phyloP scores from a whole-genome alignment of 2,888 invertebrate genomes.

The Plebejus melissa region DNA sequence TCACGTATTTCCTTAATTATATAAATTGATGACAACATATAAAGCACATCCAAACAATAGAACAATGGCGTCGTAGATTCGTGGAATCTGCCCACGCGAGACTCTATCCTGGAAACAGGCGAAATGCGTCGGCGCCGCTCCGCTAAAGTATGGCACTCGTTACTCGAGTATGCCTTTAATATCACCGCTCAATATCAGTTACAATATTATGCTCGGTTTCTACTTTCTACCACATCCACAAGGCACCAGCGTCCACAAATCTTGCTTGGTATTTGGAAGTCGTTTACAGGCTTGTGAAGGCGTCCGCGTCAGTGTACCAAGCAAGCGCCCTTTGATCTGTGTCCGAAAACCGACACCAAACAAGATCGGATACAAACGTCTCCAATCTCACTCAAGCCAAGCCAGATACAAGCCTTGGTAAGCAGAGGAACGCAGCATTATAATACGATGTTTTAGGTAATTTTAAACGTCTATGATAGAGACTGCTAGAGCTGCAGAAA shows the following conservation, averaged over 20 bases:
- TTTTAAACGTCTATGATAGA: background rate
- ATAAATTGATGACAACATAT: constrained; percentile 24
- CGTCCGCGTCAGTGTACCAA: too few relatives aligned
- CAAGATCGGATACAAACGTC: too few relatives aligned
- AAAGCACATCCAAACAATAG: constrained; percentile 32
- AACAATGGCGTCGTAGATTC: constrained; percentile 34
- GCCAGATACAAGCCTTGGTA: too few relatives aligned
- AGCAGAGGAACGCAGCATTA: too few relatives aligned
- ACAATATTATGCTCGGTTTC: background rate
- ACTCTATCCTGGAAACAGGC: constrained; percentile 49
- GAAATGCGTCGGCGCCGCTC: constrained; percentile 51
- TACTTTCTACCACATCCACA: too few relatives aligned
- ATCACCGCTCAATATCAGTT: constrained; percentile 31
- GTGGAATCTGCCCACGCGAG: constrained; percentile 55
- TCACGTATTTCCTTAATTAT: constrained; percentile 20
- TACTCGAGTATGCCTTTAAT: constrained; percentile 31
- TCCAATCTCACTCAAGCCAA: too few relatives aligned
- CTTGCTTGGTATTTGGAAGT: too few relatives aligned
- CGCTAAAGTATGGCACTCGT: constrained; percentile 33
- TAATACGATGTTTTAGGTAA: background rate
- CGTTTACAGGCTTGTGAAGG: too few relatives aligned
- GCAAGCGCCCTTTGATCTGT: too few relatives aligned
- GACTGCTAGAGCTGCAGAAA: background rate
- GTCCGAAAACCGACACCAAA: too few relatives aligned
- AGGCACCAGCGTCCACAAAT: too few relatives aligned